These are phyloP conservation scores for Hozukius guyotensis DNA, from an alignment of 2,797 vertebrate genomes.

Conservation along the genomic window DNA sequence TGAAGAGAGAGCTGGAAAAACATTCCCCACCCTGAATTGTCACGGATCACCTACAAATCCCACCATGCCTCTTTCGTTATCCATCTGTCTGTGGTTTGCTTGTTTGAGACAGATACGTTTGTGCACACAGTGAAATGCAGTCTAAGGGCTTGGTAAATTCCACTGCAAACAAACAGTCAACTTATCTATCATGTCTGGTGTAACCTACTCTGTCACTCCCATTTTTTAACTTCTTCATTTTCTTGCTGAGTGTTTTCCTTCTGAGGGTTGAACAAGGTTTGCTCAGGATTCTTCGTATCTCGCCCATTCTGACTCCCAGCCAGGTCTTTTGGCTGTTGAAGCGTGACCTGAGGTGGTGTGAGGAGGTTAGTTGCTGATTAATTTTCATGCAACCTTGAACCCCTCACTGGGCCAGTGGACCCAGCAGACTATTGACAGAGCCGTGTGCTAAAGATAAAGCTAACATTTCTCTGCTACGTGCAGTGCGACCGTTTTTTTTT, in stretches of 20 bases:
- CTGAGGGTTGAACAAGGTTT: conserved; percentile 28
- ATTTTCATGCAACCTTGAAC: conserved; percentile 85
- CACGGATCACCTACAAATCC: conserved; percentile 58
- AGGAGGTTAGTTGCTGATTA: conserved; percentile 82
- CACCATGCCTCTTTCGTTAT: conserved; percentile 40
- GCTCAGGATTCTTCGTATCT: conserved; percentile 29
- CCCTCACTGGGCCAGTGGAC: conserved; percentile 81
- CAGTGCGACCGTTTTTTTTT: conserved; percentile 34
- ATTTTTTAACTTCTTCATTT: conserved; percentile 41
- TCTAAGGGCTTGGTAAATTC: conserved; percentile 54
- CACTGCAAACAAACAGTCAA: conserved; percentile 45
- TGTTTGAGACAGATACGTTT: conserved; percentile 37
- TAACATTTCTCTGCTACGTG: conserved; percentile 66
- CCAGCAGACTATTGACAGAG: conserved; percentile 85
- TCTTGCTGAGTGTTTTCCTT: conserved; percentile 10
- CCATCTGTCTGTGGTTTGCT: conserved; percentile 49
- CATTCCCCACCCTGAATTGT: conserved; percentile 60
- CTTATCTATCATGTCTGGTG: conserved; percentile 48
- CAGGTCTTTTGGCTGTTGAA: conserved; percentile 29
- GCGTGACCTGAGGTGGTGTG: conserved; percentile 63
- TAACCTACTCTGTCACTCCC: conserved; percentile 45
- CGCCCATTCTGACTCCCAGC: background rate
- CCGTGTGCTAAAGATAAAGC: conserved; percentile 82
- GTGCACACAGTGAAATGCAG: conserved; percentile 33
- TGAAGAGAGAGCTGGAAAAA: conserved; percentile 29